Conservation (phyloP, 2,888 invertebrate genomes). For the Euzetes globulus region DNA sequence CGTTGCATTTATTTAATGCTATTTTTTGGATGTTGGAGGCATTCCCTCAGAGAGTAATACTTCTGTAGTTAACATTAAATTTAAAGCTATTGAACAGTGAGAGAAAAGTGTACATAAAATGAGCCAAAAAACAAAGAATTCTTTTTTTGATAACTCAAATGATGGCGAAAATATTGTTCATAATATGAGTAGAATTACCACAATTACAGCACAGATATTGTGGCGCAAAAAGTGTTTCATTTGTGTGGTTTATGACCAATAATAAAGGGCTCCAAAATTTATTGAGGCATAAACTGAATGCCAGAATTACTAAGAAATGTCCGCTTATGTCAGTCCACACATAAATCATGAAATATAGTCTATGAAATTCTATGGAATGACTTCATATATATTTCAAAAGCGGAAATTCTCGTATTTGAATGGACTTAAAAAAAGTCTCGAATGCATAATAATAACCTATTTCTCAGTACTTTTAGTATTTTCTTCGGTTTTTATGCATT, state of each 20-base stretch:
- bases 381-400: conserved; percentile 7
- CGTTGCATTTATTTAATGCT: conserved; percentile 14
- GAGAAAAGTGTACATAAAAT: background rate
- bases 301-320: conserved; percentile 3
- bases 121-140: background rate
- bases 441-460: background rate
- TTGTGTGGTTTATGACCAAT: conserved; percentile 4
- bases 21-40: conserved; percentile 1
- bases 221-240: background rate
- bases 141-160: conserved; percentile 5
- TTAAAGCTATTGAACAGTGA: background rate
- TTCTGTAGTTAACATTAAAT: conserved; percentile 7
- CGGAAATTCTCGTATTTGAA: conserved; percentile 5
- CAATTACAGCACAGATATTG: background rate
- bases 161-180: background rate
- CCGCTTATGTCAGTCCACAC: background rate
- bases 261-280: background rate
- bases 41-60: conserved; percentile 18
- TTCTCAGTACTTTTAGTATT: background rate
- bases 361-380: background rate
- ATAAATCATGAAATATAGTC: conserved; percentile 23
- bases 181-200: background rate
- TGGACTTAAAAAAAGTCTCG: background rate
- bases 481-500: background rate
- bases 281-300: conserved; percentile 6